phyloP scores from a whole-genome alignment of 2,113 vertebrate species.

The Petrocephalus zakoni region DNA sequence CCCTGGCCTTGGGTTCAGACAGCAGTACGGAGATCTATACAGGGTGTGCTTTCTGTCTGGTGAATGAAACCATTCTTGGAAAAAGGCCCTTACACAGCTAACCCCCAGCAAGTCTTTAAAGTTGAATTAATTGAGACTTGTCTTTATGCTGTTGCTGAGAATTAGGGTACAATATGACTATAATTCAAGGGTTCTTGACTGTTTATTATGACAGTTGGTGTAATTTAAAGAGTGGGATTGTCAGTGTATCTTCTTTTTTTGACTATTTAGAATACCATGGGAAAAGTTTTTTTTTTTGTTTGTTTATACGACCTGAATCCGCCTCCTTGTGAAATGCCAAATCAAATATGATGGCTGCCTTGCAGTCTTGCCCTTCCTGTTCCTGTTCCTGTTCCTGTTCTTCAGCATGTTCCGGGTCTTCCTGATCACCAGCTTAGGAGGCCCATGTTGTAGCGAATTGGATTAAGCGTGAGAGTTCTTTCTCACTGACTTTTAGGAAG shows the following conservation, averaged over 20 bases:
- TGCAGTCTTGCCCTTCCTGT: conserved; percentile 36
- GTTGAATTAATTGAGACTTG: neutral
- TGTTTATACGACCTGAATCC: neutral
- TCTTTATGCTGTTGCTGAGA: neutral
- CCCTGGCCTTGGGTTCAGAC: neutral
- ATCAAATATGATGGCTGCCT: neutral
- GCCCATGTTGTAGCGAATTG: conserved; percentile 34
- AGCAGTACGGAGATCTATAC: neutral
- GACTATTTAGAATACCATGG: neutral
- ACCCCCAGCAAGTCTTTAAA: neutral
- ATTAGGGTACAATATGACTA: neutral
- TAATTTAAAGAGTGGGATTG: neutral
- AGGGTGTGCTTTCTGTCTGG: neutral
- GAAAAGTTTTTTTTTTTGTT: neutral
- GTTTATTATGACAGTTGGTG: neutral
- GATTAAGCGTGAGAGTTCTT: conserved; percentile 36
- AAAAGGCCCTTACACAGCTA: neutral
- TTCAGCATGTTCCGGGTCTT: conserved; percentile 31
- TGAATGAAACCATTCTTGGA: neutral
- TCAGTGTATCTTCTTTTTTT: neutral
- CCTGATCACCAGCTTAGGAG: conserved; percentile 36
- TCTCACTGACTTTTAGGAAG: conserved; percentile 42
- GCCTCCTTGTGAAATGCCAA: neutral
- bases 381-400: conserved; percentile 45
- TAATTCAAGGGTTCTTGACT: neutral